Conservation (phyloP, 1,140 invertebrate genomes). For the Drosophila littoralis region DNA sequence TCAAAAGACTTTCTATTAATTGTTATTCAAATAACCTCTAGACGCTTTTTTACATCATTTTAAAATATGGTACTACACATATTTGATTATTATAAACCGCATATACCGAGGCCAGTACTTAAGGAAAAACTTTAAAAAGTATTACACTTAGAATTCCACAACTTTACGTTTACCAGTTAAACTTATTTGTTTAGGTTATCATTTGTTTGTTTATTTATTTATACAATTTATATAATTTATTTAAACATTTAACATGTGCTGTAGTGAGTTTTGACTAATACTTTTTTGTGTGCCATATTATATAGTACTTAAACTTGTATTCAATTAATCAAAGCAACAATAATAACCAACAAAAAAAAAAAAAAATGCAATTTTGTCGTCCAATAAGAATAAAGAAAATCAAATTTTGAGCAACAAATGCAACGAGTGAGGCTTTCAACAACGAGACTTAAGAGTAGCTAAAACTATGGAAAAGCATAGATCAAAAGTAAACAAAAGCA, state of each 20-base stretch:
- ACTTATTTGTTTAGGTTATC: constrained; percentile 7
- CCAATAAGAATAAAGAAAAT: constrained; percentile 3
- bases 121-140: constrained; percentile 73
- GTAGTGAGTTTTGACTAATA: constrained; percentile 78
- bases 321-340: constrained; percentile 11
- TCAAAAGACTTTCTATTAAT: constrained; percentile 67
- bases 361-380: neutral
- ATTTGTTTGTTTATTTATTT: constrained; percentile 36
- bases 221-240: constrained; percentile 35
- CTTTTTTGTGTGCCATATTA: constrained; percentile 76
- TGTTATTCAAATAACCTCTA: constrained; percentile 68
- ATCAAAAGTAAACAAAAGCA: constrained; percentile 30
- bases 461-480: constrained; percentile 13
- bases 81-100: constrained; percentile 28
- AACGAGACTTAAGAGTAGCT: constrained; percentile 50
- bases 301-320: constrained; percentile 8
- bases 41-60: constrained; percentile 63
- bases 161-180: constrained; percentile 25
- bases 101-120: constrained; percentile 76
- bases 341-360: neutral
- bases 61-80: constrained; percentile 28
- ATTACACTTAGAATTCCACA: constrained; percentile 80
- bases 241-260: constrained; percentile 73
- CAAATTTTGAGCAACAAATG: constrained; percentile 33
- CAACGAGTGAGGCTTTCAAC: constrained; percentile 49